These are phyloP conservation scores for Acrobasis repandana DNA, from an alignment of 2,888 invertebrate genomes.

Conservation along the genomic window DNA sequence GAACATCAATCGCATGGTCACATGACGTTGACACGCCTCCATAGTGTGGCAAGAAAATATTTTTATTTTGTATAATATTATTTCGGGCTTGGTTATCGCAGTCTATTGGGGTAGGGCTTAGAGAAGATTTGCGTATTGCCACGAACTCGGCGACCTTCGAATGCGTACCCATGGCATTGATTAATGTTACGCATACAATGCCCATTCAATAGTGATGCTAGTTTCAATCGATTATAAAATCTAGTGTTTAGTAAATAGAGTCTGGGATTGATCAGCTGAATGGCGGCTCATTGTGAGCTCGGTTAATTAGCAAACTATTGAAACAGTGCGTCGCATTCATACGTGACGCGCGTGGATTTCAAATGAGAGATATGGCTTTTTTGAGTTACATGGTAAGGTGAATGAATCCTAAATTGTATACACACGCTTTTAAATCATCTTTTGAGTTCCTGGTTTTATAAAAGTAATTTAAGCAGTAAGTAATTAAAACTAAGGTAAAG, in stretches of 20 bases:
- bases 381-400: conserved; percentile 49
- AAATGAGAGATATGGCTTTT: conserved; percentile 49
- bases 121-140: conserved; percentile 51
- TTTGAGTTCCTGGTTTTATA: not conserved
- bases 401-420: conserved; percentile 59
- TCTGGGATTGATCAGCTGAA: conserved; percentile 43
- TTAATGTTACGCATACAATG: conserved; percentile 75
- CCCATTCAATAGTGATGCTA: conserved; percentile 55
- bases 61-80: conserved; percentile 21
- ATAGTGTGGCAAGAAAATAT: conserved; percentile 33
- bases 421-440: conserved; percentile 37
- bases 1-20: conserved; percentile 40
- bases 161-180: conserved; percentile 72
- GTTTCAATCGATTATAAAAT: conserved; percentile 44
- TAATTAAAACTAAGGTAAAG: no score
- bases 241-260: conserved; percentile 48
- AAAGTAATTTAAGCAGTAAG: no score
- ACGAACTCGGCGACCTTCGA: conserved; percentile 64
- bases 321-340: conserved; percentile 62
- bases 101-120: conserved; percentile 36
- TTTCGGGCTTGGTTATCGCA: conserved; percentile 22
- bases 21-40: conserved; percentile 48
- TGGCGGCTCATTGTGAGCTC: conserved; percentile 54
- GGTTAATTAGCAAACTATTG: conserved; percentile 69
- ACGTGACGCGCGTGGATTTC: conserved; percentile 40